phyloP scores from a whole-genome alignment of 2,888 invertebrate genomes.

The Diogma glabrata region DNA sequence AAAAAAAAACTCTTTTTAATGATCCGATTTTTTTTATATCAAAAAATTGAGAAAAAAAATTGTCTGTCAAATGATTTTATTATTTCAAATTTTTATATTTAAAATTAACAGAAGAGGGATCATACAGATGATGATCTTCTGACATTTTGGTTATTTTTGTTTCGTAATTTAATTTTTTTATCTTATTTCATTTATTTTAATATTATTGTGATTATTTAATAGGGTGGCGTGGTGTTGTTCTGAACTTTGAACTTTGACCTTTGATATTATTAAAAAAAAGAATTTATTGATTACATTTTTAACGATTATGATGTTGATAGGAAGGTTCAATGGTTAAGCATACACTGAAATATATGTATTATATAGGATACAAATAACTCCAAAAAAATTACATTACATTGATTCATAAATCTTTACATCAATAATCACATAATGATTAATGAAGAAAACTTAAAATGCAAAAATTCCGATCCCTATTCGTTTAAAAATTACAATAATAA shows the following conservation, averaged over 20 bases:
- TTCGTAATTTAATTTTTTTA: no score
- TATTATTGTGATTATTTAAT: not conserved
- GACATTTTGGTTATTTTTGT: no score
- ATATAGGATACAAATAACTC: no score
- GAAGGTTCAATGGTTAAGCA: no score
- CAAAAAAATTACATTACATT: constrained; percentile 6
- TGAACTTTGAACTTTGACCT: constrained; percentile 9
- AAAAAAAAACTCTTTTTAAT: no score
- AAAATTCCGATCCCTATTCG: no score
- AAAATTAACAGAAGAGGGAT: not conserved
- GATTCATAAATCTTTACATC: constrained; percentile 8
- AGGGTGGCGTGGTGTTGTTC: constrained; percentile 6
- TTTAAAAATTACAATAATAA: no score
- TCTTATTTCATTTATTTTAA: not conserved
- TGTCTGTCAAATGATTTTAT: constrained; percentile 2
- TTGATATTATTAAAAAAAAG: constrained; percentile 7
- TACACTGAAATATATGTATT: no score
- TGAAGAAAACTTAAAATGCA: constrained; percentile 3
- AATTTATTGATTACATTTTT: no score
- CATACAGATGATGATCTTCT: constrained; percentile 3
- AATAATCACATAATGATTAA: constrained; percentile 7
- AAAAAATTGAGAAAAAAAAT: constrained; percentile 5
- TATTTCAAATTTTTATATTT: not conserved
- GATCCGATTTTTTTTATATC: not conserved
- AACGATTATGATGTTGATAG: no score